Evolutionary conservation across 2,113 vertebrate genomes (phyloP), one percentile per base, ranked within the genome.

Genomic region (Peromyscus leucopus): DNA sequence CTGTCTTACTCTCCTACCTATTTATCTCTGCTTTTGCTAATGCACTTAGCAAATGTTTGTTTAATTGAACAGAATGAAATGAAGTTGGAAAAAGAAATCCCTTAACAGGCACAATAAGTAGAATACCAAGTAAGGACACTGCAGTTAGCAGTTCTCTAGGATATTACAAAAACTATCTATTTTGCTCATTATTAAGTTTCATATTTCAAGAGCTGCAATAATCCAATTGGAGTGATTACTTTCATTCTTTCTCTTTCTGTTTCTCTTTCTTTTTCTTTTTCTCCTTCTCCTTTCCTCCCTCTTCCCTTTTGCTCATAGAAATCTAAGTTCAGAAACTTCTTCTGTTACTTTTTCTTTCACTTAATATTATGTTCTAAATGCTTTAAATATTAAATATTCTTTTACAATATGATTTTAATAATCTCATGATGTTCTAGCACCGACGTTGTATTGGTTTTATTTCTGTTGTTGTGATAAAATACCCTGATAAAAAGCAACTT

Each of bases 21-120:
- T 15, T 78, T 78, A 75, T 83, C 84, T 91, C 82, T 94, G 79
- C 78, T 91, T 94, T 90, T 61, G 61, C 84, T 63, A 2, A 10
- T 28, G 31, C 76, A 84, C 7, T 80, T 71, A 71, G 72, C 85
- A 92, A 94, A 95, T 82, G 91, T 96, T 89, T 97, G 33, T 89
- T 96, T 94, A 94, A 93, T 93, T 96, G 86, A 96, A 82, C 85
- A 65, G 24, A 83, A 94, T 46, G 55, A 63, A 95, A 87, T 89
- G 82, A 94, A 92, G 31, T 91, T 89, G 39, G 71, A 55, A 89
- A 95, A 90, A 83, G 72, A 95, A 97, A 92, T 90, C 74, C 72
- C 83, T 42, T 79, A 83, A n/a, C 51, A 93, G 22, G 24, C 79
- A 89, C 28, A 28, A 0, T n/a, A 39, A 90, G 28, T 76, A 28